Percentiles rank a stretch among this genome's conserved stretches.
phyloP scores from a whole-genome alignment of 2,797 vertebrate species.

The Halcyon badia region DNA sequence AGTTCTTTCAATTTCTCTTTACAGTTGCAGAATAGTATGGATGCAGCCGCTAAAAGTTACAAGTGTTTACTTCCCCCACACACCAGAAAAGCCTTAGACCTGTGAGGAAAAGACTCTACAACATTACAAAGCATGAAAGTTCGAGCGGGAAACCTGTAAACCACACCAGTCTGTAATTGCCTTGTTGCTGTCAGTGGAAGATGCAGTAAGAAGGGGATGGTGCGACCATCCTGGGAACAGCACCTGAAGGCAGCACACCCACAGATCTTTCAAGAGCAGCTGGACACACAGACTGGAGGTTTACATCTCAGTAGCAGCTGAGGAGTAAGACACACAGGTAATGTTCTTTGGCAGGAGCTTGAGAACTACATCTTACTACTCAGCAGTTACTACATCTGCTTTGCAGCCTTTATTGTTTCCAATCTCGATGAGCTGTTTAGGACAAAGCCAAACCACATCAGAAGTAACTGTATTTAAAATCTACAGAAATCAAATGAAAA shows the following conservation, averaged over 20 bases:
- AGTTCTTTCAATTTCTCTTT: not conserved
- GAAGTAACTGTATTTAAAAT: slow-evolving; percentile 48
- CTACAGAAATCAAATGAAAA: slow-evolving; percentile 46
- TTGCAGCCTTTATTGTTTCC: not conserved
- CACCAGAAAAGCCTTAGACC: not conserved
- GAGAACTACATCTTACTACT: not conserved
- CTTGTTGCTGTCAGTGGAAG: not conserved
- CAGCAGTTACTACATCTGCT: not conserved
- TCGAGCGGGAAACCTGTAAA: not conserved
- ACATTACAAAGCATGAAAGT: not conserved
- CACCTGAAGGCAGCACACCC: not conserved
- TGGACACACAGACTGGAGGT: not conserved
- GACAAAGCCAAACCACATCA: slow-evolving; percentile 43
- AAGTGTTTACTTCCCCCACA: not conserved
- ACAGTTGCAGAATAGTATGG: not conserved
- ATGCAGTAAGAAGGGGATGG: not conserved
- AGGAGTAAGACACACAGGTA: not conserved
- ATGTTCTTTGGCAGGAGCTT: not conserved
- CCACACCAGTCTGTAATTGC: not conserved
- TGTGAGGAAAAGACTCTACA: not conserved
- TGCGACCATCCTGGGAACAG: not conserved
- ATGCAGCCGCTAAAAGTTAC: not conserved
- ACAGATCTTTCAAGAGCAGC: not conserved
- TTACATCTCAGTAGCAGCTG: not conserved
- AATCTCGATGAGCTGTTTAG: not conserved